A percentile compares a stretch with the other conserved stretches of the same genome.
Evolutionary conservation across 2,113 vertebrate species (phyloP).

Genomic region (Pogonocichla stellata): DNA sequence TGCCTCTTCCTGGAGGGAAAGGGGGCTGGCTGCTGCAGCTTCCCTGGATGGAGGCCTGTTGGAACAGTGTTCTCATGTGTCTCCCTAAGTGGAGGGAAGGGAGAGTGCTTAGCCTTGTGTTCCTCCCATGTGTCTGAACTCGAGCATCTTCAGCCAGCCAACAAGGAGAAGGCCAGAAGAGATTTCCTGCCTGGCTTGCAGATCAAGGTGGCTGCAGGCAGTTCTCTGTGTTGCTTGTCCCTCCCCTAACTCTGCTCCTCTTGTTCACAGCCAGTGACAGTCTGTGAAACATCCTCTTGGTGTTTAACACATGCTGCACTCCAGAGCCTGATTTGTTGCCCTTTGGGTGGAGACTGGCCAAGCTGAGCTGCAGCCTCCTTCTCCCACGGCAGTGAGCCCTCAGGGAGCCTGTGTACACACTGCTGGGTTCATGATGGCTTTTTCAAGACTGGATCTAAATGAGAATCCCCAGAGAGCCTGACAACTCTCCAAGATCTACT

Average conservation of each 20-base stretch:
- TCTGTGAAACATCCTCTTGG: background rate
- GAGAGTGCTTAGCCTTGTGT: background rate
- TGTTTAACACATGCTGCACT: background rate
- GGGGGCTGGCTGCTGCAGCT: background rate
- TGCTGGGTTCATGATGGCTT: background rate
- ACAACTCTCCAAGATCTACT: background rate
- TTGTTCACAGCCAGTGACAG: background rate
- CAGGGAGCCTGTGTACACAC: background rate
- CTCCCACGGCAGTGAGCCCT: background rate
- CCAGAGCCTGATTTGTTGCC: background rate
- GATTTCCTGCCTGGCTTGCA: background rate
- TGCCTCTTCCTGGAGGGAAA: background rate
- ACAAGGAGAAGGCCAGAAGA: background rate
- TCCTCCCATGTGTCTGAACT: background rate
- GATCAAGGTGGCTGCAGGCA: background rate
- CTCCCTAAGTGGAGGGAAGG: background rate
- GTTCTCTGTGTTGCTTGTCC: background rate
- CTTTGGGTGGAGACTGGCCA: background rate
- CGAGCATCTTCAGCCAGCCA: background rate
- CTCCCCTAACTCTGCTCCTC: background rate
- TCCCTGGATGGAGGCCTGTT: background rate
- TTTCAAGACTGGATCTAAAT: background rate
- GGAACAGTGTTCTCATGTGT: background rate
- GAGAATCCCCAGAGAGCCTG: background rate
- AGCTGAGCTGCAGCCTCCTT: background rate